A percentile compares a stretch with the other conserved stretches of the same genome.
phyloP scores from a whole-genome alignment of 2,888 invertebrate species.

The Drosophila quasianomalipes region DNA sequence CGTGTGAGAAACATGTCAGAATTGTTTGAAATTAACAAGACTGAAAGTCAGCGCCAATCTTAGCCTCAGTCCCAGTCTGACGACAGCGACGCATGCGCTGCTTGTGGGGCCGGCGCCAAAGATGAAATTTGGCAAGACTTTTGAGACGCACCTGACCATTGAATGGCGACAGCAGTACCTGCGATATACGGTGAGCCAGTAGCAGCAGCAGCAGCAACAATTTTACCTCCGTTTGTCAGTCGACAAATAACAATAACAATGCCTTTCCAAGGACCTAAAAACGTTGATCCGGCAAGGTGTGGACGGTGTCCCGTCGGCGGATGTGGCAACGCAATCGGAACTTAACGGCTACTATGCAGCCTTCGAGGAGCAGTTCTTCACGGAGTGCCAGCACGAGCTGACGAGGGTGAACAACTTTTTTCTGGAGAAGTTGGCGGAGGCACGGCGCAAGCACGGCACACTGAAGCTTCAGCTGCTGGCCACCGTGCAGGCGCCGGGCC shows the following conservation, averaged over 20 bases:
- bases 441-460: conserved; percentile 95
- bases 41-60: conserved; percentile 17
- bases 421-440: conserved; percentile 98
- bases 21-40: conserved; percentile 32
- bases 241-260: conserved; percentile 1
- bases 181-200: conserved; percentile 89
- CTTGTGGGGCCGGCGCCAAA: conserved; percentile 34
- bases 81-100: conserved; percentile 32
- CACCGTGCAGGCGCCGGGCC: conserved; percentile 21
- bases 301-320: conserved; percentile 94
- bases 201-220: background rate
- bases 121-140: conserved; percentile 99
- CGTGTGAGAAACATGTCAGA: conserved; percentile 66
- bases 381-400: conserved; percentile 95
- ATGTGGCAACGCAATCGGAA: conserved; percentile 71
- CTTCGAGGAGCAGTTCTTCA: conserved; percentile 97
- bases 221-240: background rate
- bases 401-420: conserved; percentile 98
- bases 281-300: conserved; percentile 94
- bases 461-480: conserved; percentile 87
- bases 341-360: conserved; percentile 89
- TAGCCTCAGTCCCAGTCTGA: conserved; percentile 22
- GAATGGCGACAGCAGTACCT: conserved; percentile 99
- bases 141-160: conserved; percentile 98
- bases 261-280: conserved; percentile 89